These are phyloP conservation scores for Heliconius congener DNA, from an alignment of 1,140 invertebrate species.

Conservation along the genomic window DNA sequence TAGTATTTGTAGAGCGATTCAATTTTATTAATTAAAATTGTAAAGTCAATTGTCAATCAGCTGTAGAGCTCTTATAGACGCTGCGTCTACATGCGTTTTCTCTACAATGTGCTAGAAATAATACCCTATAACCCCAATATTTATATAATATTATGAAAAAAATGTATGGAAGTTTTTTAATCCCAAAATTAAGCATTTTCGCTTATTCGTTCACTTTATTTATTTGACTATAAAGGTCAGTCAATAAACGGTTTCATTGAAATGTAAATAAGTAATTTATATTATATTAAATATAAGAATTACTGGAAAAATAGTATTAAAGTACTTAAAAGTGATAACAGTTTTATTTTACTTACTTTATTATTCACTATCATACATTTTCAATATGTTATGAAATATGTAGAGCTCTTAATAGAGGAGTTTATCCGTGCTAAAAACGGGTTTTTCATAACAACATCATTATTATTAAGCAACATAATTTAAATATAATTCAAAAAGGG, in stretches of 20 bases:
- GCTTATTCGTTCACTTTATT: not conserved
- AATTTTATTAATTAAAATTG: not conserved
- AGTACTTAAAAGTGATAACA: too few species aligned
- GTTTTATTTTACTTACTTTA: not conserved
- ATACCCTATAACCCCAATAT: too few species aligned
- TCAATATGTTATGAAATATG: not conserved
- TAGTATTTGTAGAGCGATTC: not conserved
- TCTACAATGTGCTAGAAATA: not conserved
- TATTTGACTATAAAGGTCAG: not conserved
- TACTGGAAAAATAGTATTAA: not conserved
- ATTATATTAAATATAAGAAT: not conserved
- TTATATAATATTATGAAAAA: too few species aligned
- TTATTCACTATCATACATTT: not conserved
- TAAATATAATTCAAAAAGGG: not conserved
- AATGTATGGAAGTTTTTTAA: not conserved
- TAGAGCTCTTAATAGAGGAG: not conserved
- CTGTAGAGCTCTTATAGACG: not conserved
- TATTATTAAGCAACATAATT: not conserved
- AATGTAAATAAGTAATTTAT: not conserved
- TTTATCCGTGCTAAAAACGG: not conserved
- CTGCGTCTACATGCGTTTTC: not conserved
- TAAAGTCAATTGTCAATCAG: not conserved
- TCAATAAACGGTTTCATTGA: not conserved
- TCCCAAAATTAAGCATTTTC: not conserved
- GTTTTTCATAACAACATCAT: not conserved